Percentiles rank a stretch among this genome's conserved stretches.
phyloP scores from a whole-genome alignment of 2,113 vertebrate genomes.

The Acrocephalus kingi region DNA sequence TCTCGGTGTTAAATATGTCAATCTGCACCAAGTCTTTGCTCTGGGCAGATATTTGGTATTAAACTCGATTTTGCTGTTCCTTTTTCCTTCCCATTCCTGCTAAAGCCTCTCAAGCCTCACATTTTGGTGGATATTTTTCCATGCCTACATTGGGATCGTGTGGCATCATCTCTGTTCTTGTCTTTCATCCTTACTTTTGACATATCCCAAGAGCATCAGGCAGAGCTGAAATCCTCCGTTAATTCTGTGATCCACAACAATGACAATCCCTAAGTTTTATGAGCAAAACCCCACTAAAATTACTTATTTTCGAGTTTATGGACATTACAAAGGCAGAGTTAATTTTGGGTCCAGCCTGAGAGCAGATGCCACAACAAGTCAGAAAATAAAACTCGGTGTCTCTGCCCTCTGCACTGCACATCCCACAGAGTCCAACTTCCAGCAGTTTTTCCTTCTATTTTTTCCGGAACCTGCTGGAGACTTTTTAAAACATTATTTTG shows the following conservation, averaged over 20 bases:
- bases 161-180: not conserved
- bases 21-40: not conserved
- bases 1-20: accelerated
- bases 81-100: not conserved
- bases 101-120: not conserved
- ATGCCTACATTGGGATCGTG: accelerated
- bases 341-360: not conserved
- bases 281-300: not conserved
- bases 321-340: not conserved
- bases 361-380: not conserved
- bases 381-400: not conserved
- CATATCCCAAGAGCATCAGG: not conserved
- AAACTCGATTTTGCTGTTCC: not conserved
- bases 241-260: not conserved
- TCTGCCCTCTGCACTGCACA: not conserved
- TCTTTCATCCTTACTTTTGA: not conserved
- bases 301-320: not conserved
- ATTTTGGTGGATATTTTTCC: not conserved
- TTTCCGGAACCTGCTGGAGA: not conserved
- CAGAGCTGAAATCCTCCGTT: not conserved
- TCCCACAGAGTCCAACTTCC: not conserved
- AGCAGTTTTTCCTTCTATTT: not conserved
- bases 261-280: accelerated
- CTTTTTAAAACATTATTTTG: not conserved
- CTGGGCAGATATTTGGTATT: accelerated